Evolutionary conservation across 2,888 invertebrate species (phyloP).

Genomic region (Orchestes rusci): DNA sequence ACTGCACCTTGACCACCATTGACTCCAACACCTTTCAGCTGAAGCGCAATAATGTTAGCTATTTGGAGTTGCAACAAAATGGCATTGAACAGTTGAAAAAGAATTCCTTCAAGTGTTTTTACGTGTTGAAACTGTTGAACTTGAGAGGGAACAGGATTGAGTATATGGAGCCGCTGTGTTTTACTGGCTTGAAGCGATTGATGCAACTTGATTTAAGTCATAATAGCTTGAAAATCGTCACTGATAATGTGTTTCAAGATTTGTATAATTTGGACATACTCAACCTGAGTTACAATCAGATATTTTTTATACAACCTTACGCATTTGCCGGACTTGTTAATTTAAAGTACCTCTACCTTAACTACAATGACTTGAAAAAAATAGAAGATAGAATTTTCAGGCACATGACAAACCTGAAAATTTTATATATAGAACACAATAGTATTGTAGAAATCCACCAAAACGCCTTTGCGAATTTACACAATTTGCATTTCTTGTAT

Average conservation of each 20-base stretch:
- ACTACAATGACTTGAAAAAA: conserved; percentile 40
- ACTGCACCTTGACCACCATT: conserved; percentile 36
- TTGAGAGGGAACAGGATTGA: conserved; percentile 39
- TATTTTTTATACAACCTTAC: conserved; percentile 38
- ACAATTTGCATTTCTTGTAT: conserved; percentile 38
- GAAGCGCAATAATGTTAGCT: conserved; percentile 36
- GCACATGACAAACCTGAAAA: conserved; percentile 38
- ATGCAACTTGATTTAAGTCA: conserved; percentile 37
- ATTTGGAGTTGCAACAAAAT: conserved; percentile 34
- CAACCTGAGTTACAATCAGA: conserved; percentile 39
- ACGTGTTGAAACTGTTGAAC: conserved; percentile 38
- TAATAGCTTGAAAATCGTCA: conserved; percentile 36
- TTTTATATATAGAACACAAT: conserved; percentile 43
- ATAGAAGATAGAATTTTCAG: conserved; percentile 39
- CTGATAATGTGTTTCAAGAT: conserved; percentile 39
- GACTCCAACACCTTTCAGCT: conserved; percentile 38
- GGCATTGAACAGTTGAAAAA: conserved; percentile 33
- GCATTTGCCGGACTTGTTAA: conserved; percentile 40
- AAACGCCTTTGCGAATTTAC: conserved; percentile 40
- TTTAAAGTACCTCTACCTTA: conserved; percentile 42
- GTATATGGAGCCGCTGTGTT: conserved; percentile 38
- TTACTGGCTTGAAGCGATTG: conserved; percentile 38
- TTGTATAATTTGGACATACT: conserved; percentile 40
- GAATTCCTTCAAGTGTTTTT: conserved; percentile 35
- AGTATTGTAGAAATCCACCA: conserved; percentile 39